Evolutionary conservation across 2,797 vertebrate species (phyloP).

Genomic region (Falco biarmicus): DNA sequence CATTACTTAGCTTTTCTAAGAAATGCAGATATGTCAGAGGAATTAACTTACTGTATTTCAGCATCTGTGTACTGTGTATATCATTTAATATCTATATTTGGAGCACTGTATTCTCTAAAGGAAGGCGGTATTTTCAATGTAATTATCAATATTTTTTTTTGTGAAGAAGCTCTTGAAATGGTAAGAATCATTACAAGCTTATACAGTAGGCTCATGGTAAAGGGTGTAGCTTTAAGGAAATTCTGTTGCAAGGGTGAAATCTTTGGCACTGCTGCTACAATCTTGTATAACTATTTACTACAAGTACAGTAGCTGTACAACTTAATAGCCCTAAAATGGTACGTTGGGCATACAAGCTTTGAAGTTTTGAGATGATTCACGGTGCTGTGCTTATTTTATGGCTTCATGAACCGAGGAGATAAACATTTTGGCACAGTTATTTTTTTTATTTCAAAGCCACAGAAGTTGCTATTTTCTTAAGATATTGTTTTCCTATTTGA

Average conservation of each 20-base stretch:
- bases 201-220: background rate
- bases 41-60: background rate
- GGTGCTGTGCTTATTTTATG: constrained; percentile 46
- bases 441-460: constrained; percentile 33
- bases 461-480: constrained; percentile 45
- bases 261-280: constrained; percentile 44
- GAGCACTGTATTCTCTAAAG: background rate
- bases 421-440: constrained; percentile 44
- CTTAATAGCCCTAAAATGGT: constrained; percentile 63
- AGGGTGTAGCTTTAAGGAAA: constrained; percentile 9
- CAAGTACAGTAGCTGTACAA: constrained; percentile 56
- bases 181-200: background rate
- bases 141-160: background rate
- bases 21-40: background rate
- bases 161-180: background rate
- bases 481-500: constrained; percentile 58
- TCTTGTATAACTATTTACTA: constrained; percentile 72
- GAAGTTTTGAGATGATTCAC: constrained; percentile 71
- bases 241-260: background rate
- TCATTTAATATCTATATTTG: background rate
- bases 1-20: background rate
- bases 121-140: background rate
- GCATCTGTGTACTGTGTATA: background rate
- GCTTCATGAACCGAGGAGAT: constrained; percentile 61
- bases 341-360: constrained; percentile 64